These are phyloP conservation scores for Oncorhynchus kisutch DNA, from an alignment of 2,113 vertebrate species.

Conservation along the genomic window DNA sequence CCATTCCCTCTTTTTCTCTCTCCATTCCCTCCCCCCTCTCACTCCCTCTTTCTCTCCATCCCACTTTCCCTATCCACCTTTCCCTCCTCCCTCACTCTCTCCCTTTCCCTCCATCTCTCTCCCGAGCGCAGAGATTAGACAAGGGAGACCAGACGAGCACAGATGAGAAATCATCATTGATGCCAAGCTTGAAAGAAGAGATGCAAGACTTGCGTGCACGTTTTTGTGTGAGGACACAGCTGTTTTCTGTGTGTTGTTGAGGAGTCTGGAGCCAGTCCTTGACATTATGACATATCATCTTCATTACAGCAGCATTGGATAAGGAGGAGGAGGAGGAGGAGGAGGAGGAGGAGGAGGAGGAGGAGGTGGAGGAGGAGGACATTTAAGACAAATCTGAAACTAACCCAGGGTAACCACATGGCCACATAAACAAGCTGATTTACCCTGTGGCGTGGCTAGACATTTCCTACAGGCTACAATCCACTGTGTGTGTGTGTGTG, in stretches of 20 bases:
- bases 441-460: constrained; percentile 29
- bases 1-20: too few relatives aligned
- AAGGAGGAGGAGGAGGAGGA: background rate
- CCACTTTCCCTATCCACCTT: too few relatives aligned
- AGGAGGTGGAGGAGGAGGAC: background rate
- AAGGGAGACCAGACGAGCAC: background rate
- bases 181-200: too few relatives aligned
- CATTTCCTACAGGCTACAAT: constrained; percentile 35
- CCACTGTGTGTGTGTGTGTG: background rate
- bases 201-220: background rate
- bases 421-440: constrained; percentile 32
- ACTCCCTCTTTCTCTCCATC: constrained; percentile 50
- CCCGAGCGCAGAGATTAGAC: background rate
- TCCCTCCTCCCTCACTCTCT: too few relatives aligned
- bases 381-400: constrained; percentile 40
- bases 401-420: constrained; percentile 43
- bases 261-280: constrained; percentile 24
- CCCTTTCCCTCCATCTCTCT: background rate
- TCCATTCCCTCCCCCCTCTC: background rate
- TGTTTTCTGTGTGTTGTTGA: constrained; percentile 37
- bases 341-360: background rate
- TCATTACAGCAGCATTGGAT: constrained; percentile 31
- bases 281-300: constrained; percentile 35
- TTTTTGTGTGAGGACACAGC: background rate
- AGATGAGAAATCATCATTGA: background rate